Percentiles rank a stretch among this genome's conserved stretches.
Conservation (phyloP, 2,888 invertebrate genomes). For the Steinernema carpocapsae region DNA sequence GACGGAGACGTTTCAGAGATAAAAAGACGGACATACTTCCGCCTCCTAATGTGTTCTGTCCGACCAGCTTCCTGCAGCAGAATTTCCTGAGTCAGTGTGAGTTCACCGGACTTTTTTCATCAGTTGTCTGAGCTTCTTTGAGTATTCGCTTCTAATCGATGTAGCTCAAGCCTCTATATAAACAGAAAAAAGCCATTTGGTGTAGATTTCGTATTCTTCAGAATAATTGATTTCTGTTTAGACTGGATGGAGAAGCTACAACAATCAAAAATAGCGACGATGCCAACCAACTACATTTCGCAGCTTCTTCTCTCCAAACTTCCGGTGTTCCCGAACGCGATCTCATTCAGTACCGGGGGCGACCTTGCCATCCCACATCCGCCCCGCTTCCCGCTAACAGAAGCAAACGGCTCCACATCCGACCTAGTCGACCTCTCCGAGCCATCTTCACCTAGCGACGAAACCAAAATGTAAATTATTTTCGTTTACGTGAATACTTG, state of each 20-base stretch:
- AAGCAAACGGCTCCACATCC: neutral
- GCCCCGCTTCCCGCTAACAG: neutral
- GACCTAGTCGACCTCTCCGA: neutral
- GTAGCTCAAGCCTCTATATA: too few species aligned
- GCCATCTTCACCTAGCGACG: neutral
- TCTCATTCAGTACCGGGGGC: slow-evolving; percentile 12
- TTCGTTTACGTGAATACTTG: neutral
- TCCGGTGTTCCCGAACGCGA: slow-evolving; percentile 8
- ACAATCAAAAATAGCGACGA: neutral
- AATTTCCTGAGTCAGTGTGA: slow-evolving; percentile 13
- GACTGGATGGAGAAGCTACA: slow-evolving; percentile 20
- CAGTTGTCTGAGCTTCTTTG: too few species aligned
- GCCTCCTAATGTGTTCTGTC: slow-evolving; percentile 9
- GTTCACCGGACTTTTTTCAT: too few species aligned
- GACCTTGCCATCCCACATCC: neutral
- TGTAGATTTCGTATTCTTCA: too few species aligned
- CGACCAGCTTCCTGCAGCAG: neutral
- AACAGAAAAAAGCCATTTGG: too few species aligned
- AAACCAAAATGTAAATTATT: slow-evolving; percentile 6
- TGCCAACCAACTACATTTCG: slow-evolving; percentile 11
- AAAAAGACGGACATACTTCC: neutral
- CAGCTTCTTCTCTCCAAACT: slow-evolving; percentile 7
- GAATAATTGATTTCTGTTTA: neutral
- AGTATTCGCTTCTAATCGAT: too few species aligned
- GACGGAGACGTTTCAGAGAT: neutral